Evolutionary conservation across 2,888 invertebrate species (phyloP), one percentile per base, ranked within the genome.

Genomic region (Lasioglossum pauxillum): DNA sequence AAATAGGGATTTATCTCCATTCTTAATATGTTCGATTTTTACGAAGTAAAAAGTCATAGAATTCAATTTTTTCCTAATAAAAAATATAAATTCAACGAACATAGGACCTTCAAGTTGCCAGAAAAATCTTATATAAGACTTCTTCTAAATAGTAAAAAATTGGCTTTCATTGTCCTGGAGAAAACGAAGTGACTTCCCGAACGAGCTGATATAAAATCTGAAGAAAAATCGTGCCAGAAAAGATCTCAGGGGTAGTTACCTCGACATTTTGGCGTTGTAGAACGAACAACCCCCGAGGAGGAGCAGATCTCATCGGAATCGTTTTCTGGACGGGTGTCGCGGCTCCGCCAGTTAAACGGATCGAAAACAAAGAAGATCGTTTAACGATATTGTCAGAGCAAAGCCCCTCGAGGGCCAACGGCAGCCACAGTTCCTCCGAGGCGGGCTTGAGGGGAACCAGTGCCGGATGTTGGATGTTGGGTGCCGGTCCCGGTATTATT

Each of bases 401-500:
- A 79, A 84, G 89, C 88, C 90, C 87, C 85, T 53, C 75, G 75
- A 84, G 85, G 82, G 86, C 76, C 83, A 83, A 14, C 69, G 67
- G 35, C 69, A 38, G 91, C 80, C 78, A 83, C 84, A 84, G 84
- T 90, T 89, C 91, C 85, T 90, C 85, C 78, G 78, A 82, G 88
- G 79, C 80, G 82, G 83, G 82, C 80, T 86, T 80, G 90, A 90
- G 90, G 88, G 89, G 86, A 89, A 88, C 88, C 89, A 86, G 83
- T 81, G 91, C 88, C 89, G 91, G 90, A 91, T 90, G 90, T 87
- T 90, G 91, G 90, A 90, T 89, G 89, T 87, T 89, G 93, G 91
- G 88, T 91, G 64, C 31, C 31, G 64, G 64, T 27, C 93, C 93
- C 93, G 94, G 94, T 94, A 95, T 95, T 95, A 95, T 95, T 95